Evolutionary conservation across 2,113 vertebrate species (phyloP), one percentile per base, ranked within the genome.

Genomic region (Poeciliopsis prolifica): DNA sequence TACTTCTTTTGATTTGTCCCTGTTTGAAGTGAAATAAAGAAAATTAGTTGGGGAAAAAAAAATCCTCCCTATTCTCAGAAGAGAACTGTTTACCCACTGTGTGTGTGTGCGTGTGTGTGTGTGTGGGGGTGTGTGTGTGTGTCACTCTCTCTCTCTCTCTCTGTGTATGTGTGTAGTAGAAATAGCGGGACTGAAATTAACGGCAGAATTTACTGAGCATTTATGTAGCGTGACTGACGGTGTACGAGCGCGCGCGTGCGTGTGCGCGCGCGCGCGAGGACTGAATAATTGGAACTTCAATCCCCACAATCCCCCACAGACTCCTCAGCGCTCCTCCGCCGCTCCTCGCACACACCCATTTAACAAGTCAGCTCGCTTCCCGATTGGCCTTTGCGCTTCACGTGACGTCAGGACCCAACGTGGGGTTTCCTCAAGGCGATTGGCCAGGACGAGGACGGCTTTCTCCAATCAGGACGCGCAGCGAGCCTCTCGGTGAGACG

Each of bases 201-300:
- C 88, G 82, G 78, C 64, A 75, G 89, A 88, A 92, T 93, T 91
- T 92, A 92, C 89, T 81, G 89, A 94, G 88, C 91, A 84, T 92
- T 93, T 93, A 93, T 94, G 90, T 90, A 86, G 87, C 91, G 90
- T 94, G 94, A 94, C 88, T 92, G 93, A 91, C 92, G 89, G 87
- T 70, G 65, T 86, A 72, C 70, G 84, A 30, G 69, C 29, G 29
- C 33, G 70, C 35, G 77, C 66, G 80, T 72, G 86, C 68, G 87
- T 72, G 80, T 26, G 66, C 29, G 77, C 66, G 79, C 28, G 83
- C 58, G 77, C 26, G 80, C 72, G 85, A 66, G 87, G 68, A 80
- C 80, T 87, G 82, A 94, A 94, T 94, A 92, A 94, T 93, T 93
- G 93, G 93, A 93, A 95, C 94, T 94, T 93, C 93, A 95, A 93